Evolutionary conservation across 2,797 vertebrate species (phyloP), one percentile per base, ranked within the genome.

Genomic region (Acestrorhynchus altus): DNA sequence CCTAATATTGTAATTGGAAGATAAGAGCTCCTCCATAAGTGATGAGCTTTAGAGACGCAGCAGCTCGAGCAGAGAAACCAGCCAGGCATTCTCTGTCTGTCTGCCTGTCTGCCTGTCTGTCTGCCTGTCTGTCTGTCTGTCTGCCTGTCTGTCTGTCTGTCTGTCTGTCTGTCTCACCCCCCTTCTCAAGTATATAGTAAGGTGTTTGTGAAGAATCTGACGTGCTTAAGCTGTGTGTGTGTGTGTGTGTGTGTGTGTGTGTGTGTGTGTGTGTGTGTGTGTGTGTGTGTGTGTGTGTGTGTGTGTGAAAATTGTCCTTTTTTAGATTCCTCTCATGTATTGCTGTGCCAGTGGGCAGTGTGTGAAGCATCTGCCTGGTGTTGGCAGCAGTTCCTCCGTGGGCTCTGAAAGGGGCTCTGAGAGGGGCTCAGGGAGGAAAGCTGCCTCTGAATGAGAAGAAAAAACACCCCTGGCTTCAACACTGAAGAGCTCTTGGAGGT

Each of bases 1-100:
- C 10, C 59, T 74, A 74, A 79, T 80, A 77, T 78, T 72, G 47
- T 78, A 51, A 80, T 78, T 59, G 40, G 40, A 66, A 75, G 76
- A 79, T 70, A 56, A 83, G 61, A 63, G 65, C 70, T 56, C 46
- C 49, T 76, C n/a, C 63, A 73, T 72, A 69, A 81, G 61, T 39
- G 46, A 54, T 47, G 57, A 72, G 63, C 12, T 51, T 72, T 54
- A 39, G 71, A 74, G 15, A 54, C 65, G 44, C 60, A 77, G 57
- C 72, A 80, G 69, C 81, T 75, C 66, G 39, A 63, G 56, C 69
- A 24, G 54, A 56, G 47, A 16, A 49, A 5, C 1, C 65, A 77
- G 22, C 71, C 75, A 20, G 28, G 70, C 70, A 78, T 60, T 71
- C 67, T 71, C 75, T 73, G 11, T 28, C 4, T 22, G 11, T 54